Evolutionary conservation across 1,140 invertebrate genomes (phyloP), one percentile per base, ranked within the genome.

Genomic region (Drosophila azteca): DNA sequence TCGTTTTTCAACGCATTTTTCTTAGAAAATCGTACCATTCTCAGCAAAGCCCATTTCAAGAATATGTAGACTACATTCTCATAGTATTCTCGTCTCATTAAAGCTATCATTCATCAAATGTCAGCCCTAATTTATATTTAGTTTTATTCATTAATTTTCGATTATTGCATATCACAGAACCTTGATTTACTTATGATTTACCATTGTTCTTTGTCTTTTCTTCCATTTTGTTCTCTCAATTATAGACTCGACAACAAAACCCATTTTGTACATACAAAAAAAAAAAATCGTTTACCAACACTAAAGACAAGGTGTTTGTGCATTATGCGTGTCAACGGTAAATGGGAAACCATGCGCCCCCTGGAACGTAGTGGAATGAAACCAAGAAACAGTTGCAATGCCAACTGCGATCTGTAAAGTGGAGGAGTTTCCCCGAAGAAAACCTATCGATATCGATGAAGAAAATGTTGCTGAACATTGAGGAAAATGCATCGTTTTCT

Each of bases 401-500:
- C 9, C 20, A 41, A 6, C 26, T 29, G 7, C 50, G 39, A 66
- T 49, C 15, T 52, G 43, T 51, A 54, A 39, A 39, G 48, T 13
- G 35, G 35, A 13, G 35, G 35, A 11, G 13, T 39, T 39, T 35
- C 7, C 35, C 35, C 35, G 7, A 39, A 11, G 35, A 45, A 45
- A 55, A 58, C 53, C 45, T 59, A 43, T 73, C 45, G 39, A 54
- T 44, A 43, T 73, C 45, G 39, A 54, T 44, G 58, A 65, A 82
- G 58, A 65, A 82, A 74, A 82, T 85, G 83, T 85, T 87, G 74
- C 68, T 66, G 55, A 51, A 85, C 57, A 87, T 57, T 85, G 82
- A 82, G 60, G 83, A 89, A 89, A 89, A 89, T 90, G 88, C 72
- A 90, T 90, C 88, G 88, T 81, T 90, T 88, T 90, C 88, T 90